phyloP scores from a whole-genome alignment of 2,797 vertebrate genomes.

The Poeciliopsis paucimaculata region DNA sequence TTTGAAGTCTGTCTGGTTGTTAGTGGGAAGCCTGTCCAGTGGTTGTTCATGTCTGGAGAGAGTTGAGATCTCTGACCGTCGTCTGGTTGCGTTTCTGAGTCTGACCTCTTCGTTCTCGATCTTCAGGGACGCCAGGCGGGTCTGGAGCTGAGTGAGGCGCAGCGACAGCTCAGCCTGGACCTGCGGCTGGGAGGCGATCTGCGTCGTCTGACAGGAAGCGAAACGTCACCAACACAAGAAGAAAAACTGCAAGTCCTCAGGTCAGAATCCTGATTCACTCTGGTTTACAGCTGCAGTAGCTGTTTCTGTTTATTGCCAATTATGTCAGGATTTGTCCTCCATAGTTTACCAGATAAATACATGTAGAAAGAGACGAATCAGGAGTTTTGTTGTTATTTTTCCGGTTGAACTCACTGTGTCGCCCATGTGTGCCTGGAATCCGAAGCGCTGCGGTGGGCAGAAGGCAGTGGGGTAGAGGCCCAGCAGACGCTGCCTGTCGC shows the following conservation, averaged over 20 bases:
- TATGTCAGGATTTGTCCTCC: no score
- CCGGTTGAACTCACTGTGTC: constrained; percentile 84
- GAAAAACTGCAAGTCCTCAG: neutral
- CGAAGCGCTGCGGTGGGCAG: constrained; percentile 93
- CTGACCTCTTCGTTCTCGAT: constrained; percentile 98
- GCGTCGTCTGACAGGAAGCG: constrained; percentile 85
- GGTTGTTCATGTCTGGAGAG: neutral
- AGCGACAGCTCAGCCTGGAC: constrained; percentile 94
- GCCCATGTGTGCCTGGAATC: constrained; percentile 96
- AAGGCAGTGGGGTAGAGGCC: constrained; percentile 96
- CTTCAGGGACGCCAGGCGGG: constrained; percentile 91
- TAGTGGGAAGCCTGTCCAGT: neutral
- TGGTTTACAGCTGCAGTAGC: neutral
- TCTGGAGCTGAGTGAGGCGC: constrained; percentile 94
- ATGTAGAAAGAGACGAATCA: neutral
- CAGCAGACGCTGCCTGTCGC: constrained; percentile 94
- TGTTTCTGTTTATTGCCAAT: neutral
- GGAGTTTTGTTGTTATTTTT: neutral
- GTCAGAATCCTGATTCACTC: neutral
- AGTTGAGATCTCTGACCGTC: neutral
- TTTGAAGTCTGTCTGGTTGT: neutral
- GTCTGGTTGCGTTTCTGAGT: constrained; percentile 3
- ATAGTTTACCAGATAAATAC: neutral
- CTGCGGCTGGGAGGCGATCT: constrained; percentile 92
- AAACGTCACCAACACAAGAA: constrained; percentile 4